phyloP scores from a whole-genome alignment of 2,888 invertebrate species.

The Trachelus iudaicus region DNA sequence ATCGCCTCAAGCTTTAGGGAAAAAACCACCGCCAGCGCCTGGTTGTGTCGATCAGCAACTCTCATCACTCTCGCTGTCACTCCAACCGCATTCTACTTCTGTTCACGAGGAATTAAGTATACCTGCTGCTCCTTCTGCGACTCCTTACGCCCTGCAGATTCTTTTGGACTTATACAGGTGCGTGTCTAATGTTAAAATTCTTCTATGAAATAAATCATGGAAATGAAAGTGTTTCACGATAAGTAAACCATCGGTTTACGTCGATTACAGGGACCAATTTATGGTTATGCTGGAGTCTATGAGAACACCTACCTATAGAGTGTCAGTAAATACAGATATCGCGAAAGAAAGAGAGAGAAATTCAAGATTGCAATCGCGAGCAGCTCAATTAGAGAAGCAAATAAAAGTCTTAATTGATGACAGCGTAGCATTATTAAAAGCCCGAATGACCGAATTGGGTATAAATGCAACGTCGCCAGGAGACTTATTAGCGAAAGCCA shows the following conservation, averaged over 20 bases:
- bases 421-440: constrained; percentile 88
- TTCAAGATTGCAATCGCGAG: constrained; percentile 82
- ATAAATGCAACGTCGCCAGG: constrained; percentile 89
- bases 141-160: constrained; percentile 88
- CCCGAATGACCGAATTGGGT: constrained; percentile 90
- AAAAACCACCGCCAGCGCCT: constrained; percentile 86
- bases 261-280: constrained; percentile 77
- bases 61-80: constrained; percentile 76
- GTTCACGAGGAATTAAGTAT: constrained; percentile 87
- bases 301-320: constrained; percentile 81
- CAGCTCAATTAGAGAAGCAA: constrained; percentile 92
- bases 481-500: constrained; percentile 86
- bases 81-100: constrained; percentile 72
- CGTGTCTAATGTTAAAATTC: background rate
- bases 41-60: constrained; percentile 93
- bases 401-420: constrained; percentile 92
- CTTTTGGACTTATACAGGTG: constrained; percentile 82
- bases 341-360: constrained; percentile 86
- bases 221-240: background rate
- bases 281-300: constrained; percentile 86
- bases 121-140: constrained; percentile 79
- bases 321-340: constrained; percentile 79
- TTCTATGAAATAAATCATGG: background rate
- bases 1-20: constrained; percentile 77
- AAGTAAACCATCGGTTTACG: background rate